Conservation (phyloP, 2,797 vertebrate species). For the Aulostomus chinensis region DNA sequence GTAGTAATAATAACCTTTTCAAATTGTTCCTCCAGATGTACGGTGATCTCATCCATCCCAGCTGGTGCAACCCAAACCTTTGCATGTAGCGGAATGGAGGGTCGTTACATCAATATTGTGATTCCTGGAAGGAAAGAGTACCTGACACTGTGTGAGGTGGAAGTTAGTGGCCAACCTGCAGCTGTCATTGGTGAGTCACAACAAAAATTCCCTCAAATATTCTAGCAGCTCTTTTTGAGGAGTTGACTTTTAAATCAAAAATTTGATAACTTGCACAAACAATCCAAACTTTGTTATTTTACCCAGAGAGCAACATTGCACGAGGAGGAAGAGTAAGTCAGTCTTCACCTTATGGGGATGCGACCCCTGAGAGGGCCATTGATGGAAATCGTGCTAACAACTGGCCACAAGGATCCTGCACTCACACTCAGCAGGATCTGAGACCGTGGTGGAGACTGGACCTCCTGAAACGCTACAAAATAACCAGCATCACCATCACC, state of each 20-base stretch:
- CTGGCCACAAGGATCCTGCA: conserved; percentile 27
- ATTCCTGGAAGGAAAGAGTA: conserved; percentile 21
- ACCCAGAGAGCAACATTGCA: too few relatives aligned
- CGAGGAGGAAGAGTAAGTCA: neutral
- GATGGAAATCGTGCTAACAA: conserved; percentile 27
- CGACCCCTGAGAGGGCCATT: conserved; percentile 8
- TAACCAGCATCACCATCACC: conserved; percentile 20
- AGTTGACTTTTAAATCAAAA: too few relatives aligned
- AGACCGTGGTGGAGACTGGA: conserved; percentile 31
- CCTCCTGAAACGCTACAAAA: neutral
- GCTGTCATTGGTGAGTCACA: neutral
- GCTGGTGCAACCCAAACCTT: conserved; percentile 16
- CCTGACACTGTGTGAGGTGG: too few relatives aligned
- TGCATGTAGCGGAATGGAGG: conserved; percentile 22
- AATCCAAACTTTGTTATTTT: too few relatives aligned
- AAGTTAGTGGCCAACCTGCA: conserved; percentile 1
- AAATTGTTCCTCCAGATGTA: too few relatives aligned
- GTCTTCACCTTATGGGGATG: neutral
- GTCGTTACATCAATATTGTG: conserved; percentile 21
- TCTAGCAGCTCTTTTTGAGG: too few relatives aligned
- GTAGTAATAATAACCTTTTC: too few relatives aligned
- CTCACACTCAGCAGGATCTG: conserved; percentile 4
- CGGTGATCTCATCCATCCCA: neutral
- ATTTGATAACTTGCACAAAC: too few relatives aligned
- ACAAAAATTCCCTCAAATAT: too few relatives aligned